Conservation (phyloP, 1,140 invertebrate species). For the Bombus huntii region DNA sequence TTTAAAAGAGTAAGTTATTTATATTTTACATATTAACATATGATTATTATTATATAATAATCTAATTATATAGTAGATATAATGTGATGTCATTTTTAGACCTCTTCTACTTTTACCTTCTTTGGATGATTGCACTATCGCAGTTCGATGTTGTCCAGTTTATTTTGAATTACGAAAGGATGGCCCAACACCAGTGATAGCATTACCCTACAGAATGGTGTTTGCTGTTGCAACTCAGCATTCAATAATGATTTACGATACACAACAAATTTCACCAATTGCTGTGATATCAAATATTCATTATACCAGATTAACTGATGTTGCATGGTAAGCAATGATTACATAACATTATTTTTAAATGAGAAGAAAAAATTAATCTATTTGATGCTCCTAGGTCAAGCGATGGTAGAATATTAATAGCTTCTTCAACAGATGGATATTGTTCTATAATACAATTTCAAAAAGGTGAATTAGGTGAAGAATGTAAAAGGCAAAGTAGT, state of each 20-base stretch:
- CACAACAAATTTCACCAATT: slow-evolving; percentile 93
- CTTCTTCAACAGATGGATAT: slow-evolving; percentile 97
- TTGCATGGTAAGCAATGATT: slow-evolving; percentile 88
- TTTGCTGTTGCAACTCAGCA: slow-evolving; percentile 95
- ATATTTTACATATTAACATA: background rate
- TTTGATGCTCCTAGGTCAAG: slow-evolving; percentile 85
- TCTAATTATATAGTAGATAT: background rate
- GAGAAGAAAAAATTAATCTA: background rate
- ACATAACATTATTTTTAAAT: slow-evolving; percentile 5
- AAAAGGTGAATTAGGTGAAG: slow-evolving; percentile 90
- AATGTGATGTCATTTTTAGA: slow-evolving; percentile 81
- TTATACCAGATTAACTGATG: slow-evolving; percentile 95
- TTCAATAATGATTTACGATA: slow-evolving; percentile 95
- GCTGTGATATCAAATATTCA: slow-evolving; percentile 95
- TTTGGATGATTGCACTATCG: slow-evolving; percentile 90
- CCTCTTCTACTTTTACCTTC: slow-evolving; percentile 92
- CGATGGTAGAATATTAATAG: slow-evolving; percentile 91
- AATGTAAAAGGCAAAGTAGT: slow-evolving; percentile 79
- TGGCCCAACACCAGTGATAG: slow-evolving; percentile 83
- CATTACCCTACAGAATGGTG: slow-evolving; percentile 92
- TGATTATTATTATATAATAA: background rate
- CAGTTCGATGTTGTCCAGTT: slow-evolving; percentile 91
- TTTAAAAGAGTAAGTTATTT: slow-evolving; percentile 86
- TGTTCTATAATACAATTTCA: slow-evolving; percentile 95
- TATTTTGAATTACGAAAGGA: slow-evolving; percentile 87